Conservation (phyloP, 2,113 vertebrate genomes). For the Trochalopteron elliotii region DNA sequence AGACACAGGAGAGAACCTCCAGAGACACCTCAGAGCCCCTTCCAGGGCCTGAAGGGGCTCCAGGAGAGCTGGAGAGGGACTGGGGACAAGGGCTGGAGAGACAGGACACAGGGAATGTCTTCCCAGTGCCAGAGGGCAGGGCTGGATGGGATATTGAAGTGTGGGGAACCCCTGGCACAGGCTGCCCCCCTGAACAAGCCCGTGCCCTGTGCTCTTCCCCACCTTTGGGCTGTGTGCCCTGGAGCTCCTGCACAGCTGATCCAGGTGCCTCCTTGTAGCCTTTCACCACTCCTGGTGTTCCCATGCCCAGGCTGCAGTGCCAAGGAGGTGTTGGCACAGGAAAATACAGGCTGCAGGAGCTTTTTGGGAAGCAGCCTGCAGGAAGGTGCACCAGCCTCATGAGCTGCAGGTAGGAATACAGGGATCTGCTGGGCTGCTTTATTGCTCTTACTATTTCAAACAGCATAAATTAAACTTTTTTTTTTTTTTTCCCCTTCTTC, state of each 20-base stretch:
- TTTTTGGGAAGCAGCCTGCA: neutral
- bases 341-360: neutral
- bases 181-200: neutral
- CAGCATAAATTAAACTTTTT: neutral
- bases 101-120: neutral
- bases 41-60: fast-evolving
- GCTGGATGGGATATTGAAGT: fast-evolving
- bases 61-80: neutral
- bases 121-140: neutral
- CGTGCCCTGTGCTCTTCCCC: fast-evolving
- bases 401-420: neutral
- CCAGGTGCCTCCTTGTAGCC: neutral
- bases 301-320: fast-evolving
- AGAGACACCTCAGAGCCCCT: neutral
- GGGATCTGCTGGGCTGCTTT: neutral
- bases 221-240: fast-evolving
- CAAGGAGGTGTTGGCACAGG: fast-evolving
- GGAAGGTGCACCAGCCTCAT: neutral
- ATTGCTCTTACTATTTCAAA: neutral
- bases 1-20: neutral
- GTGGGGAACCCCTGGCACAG: neutral
- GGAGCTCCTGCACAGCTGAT: neutral
- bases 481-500: neutral
- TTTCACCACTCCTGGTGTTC: neutral
- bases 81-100: neutral